These are phyloP conservation scores for Pontoporia blainvillei DNA, from an alignment of 2,113 vertebrate species.

Conservation along the genomic window DNA sequence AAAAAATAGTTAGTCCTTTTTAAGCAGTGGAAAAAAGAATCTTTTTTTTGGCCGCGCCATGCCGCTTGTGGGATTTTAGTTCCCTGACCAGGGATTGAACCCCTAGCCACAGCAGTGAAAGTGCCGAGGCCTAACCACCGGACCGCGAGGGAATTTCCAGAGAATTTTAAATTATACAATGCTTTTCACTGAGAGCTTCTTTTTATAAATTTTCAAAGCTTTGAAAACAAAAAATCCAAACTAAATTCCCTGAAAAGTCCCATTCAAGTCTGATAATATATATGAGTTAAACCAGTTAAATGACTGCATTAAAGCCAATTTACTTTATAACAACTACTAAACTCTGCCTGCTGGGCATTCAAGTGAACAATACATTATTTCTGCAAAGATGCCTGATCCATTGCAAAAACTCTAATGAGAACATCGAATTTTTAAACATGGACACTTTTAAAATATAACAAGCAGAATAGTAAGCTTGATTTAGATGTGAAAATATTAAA, in stretches of 20 bases:
- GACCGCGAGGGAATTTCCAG: too few relatives aligned
- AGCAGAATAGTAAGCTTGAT: background rate
- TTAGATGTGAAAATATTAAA: background rate
- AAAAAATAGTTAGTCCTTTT: conserved; percentile 37
- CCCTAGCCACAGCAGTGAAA: too few relatives aligned
- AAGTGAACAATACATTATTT: background rate
- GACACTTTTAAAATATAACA: background rate
- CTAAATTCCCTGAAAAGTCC: conserved; percentile 30
- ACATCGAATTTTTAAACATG: background rate
- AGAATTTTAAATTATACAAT: conserved; percentile 36
- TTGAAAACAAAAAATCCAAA: conserved; percentile 26
- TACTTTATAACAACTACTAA: conserved; percentile 5
- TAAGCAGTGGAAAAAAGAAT: background rate
- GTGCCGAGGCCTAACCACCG: fast-evolving
- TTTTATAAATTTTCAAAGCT: conserved; percentile 40
- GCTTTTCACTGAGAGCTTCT: conserved; percentile 5
- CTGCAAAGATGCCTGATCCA: background rate
- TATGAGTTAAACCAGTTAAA: conserved; percentile 19
- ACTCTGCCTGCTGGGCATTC: background rate
- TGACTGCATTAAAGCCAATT: background rate
- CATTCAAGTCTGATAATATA: background rate
- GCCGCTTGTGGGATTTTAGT: too few relatives aligned
- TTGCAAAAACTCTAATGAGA: background rate
- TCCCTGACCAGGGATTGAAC: too few relatives aligned
- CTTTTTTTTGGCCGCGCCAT: too few relatives aligned